phyloP scores from a whole-genome alignment of 2,113 vertebrate species.

The Dolichallabes microphthalmus region DNA sequence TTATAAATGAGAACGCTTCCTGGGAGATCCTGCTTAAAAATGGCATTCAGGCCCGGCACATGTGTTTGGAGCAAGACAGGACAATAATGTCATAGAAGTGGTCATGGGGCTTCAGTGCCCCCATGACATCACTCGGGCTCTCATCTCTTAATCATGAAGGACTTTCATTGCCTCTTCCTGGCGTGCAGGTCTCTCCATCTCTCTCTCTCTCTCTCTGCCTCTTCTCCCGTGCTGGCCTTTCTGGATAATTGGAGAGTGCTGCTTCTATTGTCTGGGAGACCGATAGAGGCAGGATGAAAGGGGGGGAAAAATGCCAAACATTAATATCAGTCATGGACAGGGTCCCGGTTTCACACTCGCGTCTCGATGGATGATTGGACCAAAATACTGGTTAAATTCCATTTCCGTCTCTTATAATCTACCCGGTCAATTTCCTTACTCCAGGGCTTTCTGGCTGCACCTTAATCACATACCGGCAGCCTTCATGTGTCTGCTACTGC shows the following conservation, averaged over 20 bases:
- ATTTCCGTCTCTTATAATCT: not conserved
- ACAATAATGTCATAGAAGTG: slow-evolving; percentile 18
- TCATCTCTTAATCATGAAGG: slow-evolving; percentile 40
- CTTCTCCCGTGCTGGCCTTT: slow-evolving; percentile 22
- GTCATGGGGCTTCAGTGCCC: slow-evolving; percentile 15
- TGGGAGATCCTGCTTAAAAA: not conserved
- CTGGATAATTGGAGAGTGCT: slow-evolving; percentile 28
- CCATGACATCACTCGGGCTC: not conserved
- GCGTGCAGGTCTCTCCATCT: not conserved
- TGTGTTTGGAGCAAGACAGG: not conserved
- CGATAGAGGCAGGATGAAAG: slow-evolving; percentile 14
- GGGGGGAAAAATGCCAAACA: slow-evolving; percentile 23
- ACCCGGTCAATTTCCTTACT: not conserved
- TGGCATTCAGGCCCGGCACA: not conserved
- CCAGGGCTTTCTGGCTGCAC: not conserved
- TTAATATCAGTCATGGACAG: not conserved
- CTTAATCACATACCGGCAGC: not conserved
- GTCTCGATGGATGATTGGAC: not conserved
- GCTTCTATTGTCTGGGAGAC: slow-evolving; percentile 17
- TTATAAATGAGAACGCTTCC: slow-evolving; percentile 12
- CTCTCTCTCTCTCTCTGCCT: slow-evolving; percentile 2
- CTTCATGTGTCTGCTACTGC: not conserved
- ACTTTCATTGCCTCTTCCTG: slow-evolving; percentile 11
- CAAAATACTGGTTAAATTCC: not conserved
- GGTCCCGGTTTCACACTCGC: not conserved